phyloP scores from a whole-genome alignment of 2,113 vertebrate genomes.

The Phoenicopterus ruber region DNA sequence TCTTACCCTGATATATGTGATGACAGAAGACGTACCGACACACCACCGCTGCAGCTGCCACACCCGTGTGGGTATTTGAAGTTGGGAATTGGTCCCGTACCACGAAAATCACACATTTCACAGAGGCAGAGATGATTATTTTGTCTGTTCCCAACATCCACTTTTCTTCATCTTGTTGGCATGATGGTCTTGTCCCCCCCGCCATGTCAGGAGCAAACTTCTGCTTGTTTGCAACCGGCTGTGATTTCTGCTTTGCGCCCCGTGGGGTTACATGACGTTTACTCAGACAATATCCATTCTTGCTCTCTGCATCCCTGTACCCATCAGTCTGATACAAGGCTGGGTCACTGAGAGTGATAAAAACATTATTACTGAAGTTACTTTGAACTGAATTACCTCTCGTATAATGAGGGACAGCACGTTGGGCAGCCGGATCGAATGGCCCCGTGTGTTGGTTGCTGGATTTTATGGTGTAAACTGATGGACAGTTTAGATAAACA shows the following conservation, averaged over 20 bases:
- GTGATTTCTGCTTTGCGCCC: background rate
- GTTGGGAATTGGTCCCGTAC: background rate
- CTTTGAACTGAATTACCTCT: background rate
- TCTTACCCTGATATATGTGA: background rate
- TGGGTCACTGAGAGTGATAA: background rate
- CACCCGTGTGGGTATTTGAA: too few relatives aligned
- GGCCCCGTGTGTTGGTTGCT: background rate
- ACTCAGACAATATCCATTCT: background rate
- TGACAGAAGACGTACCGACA: too few relatives aligned
- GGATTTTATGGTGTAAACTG: background rate
- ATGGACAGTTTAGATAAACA: background rate
- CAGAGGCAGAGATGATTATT: background rate
- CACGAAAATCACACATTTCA: background rate
- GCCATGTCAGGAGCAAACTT: background rate
- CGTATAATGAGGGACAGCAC: background rate
- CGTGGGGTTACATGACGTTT: accelerated
- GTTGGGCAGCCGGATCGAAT: background rate
- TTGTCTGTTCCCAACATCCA: background rate
- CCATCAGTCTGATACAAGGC: background rate
- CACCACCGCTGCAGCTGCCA: background rate
- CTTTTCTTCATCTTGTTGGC: background rate
- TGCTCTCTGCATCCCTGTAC: background rate
- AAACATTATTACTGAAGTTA: background rate
- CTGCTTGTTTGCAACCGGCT: background rate
- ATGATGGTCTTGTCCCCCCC: accelerated